These are phyloP conservation scores for Callionymus lyra DNA, from an alignment of 2,113 vertebrate genomes.

Conservation along the genomic window DNA sequence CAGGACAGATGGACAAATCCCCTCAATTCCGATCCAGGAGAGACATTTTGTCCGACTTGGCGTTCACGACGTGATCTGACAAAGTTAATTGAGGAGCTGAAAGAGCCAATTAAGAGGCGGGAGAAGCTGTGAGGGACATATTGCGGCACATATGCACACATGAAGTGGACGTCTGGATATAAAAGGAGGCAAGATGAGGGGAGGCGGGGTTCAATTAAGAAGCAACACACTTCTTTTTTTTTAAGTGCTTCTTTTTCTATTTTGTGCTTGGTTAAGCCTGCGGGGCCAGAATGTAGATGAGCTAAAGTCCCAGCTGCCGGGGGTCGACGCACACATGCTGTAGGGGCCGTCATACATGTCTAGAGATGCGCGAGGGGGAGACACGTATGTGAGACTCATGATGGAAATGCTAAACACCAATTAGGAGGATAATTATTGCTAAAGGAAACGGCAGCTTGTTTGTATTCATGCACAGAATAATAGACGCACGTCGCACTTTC, in stretches of 20 bases:
- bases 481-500: too few species aligned
- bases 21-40: slow-evolving; percentile 50
- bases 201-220: slow-evolving; percentile 64
- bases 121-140: slow-evolving; percentile 52
- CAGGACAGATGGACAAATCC: slow-evolving; percentile 59
- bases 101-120: slow-evolving; percentile 67
- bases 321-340: slow-evolving; percentile 28
- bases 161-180: slow-evolving; percentile 61
- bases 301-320: slow-evolving; percentile 56
- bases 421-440: too few species aligned
- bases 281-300: slow-evolving; percentile 59
- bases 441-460: too few species aligned
- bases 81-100: slow-evolving; percentile 69
- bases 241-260: slow-evolving; percentile 49
- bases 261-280: slow-evolving; percentile 35
- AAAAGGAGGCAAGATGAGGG: too few species aligned
- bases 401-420: slow-evolving; percentile 25
- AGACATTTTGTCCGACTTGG: slow-evolving; percentile 41
- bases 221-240: slow-evolving; percentile 50
- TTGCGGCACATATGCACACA: slow-evolving; percentile 63
- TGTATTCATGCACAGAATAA: too few species aligned
- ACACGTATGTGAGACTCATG: slow-evolving; percentile 20
- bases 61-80: slow-evolving; percentile 39
- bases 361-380: slow-evolving; percentile 26
- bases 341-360: slow-evolving; percentile 13